Base-by-base conservation (phyloP, 2,888 invertebrate species). In the Linnaemya tessellans region DNA sequence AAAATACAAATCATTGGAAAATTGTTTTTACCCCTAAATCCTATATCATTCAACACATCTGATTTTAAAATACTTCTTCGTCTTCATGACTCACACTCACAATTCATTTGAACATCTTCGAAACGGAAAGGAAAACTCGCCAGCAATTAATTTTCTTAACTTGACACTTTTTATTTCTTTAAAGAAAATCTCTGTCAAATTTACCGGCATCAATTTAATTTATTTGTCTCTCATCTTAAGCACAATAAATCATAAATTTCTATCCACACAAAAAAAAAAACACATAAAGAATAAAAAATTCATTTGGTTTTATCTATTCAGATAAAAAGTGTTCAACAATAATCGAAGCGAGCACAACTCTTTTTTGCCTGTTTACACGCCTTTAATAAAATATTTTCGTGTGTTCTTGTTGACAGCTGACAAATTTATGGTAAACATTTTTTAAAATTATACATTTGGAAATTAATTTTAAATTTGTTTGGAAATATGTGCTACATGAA, bases 351-450 rank as follows among this genome's bases (percentile, higher is more conserved):
- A 51, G 18, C 1, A 35, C 38, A 60, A 60, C 18, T 41, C 54
- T 62, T 73, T 73, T 41, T 80, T 74, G 73, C 58, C 25, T 67
- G 38, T 71, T 49, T 46, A 41, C 30, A 41, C 30, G 58, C 67
- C 51, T 58, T 25, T 81, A 38, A 43, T 68, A 75, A 46, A 60
- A 70, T 46, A 25, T 41, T 75, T 74, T 75, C 35, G 54, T 64
- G 25, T 56, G 49, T 82, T 82, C 30, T 8, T 30, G 70, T 43
- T 58, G 77, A 71, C 77, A 77, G 62, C 41, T 71, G 75, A 71
- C 64, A 77, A 82, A 82, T 82, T 82, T 82, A 77, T 82, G 70
- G 18, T n/a, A 15, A 56, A 56, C 3, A 13, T 54, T 54, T 20
- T n/a, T 11, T 22, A 18, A 49, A 49, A 49, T 18, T 49, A n/a